Evolutionary conservation across 2,113 vertebrate species (phyloP).

Genomic region (Dicentrarchus labrax): DNA sequence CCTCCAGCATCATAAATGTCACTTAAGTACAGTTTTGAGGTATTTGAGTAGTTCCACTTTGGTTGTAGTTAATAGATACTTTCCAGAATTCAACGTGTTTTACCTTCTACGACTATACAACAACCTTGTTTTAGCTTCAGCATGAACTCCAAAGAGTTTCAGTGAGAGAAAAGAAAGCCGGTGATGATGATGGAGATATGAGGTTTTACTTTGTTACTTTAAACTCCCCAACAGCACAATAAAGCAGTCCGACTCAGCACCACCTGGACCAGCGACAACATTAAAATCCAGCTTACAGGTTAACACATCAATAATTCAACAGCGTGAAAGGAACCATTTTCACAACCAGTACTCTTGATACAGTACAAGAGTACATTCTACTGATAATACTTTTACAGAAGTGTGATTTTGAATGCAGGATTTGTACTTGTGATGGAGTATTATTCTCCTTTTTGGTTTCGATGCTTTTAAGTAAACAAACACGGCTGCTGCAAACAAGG

Average conservation of each 20-base stretch:
- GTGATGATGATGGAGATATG: background rate
- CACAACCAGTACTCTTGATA: conserved; percentile 7
- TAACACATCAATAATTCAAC: conserved; percentile 66
- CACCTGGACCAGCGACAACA: conserved; percentile 47
- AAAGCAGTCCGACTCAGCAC: conserved; percentile 15
- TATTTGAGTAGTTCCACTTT: too few species aligned
- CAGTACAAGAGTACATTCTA: background rate
- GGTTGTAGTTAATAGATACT: background rate
- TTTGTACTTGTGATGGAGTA: background rate
- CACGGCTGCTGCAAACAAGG: background rate
- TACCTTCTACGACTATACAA: background rate
- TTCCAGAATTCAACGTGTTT: background rate
- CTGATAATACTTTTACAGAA: background rate
- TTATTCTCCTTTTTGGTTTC: background rate
- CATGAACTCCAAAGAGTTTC: background rate
- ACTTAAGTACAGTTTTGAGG: background rate
- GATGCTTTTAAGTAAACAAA: background rate
- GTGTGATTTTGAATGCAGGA: background rate
- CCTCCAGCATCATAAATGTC: background rate
- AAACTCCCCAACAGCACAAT: background rate
- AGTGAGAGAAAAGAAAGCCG: background rate
- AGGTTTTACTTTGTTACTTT: background rate
- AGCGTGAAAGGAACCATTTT: conserved; percentile 45
- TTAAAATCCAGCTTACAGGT: conserved; percentile 57
- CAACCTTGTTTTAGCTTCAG: background rate